Evolutionary conservation across 2,888 invertebrate species (phyloP).

Genomic region (Aspidiotus rigidus): DNA sequence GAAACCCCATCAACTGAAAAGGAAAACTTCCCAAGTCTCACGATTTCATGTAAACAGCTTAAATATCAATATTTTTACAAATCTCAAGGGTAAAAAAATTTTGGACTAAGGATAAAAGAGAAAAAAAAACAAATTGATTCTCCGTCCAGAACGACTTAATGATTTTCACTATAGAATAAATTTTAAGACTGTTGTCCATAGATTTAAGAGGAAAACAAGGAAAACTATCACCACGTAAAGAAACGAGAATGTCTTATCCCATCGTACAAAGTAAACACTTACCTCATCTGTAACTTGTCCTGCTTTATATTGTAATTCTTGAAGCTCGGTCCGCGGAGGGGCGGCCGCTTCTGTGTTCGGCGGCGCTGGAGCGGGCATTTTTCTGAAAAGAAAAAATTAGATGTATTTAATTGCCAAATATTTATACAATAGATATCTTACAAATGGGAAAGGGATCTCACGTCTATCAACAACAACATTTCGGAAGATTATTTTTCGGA

Average conservation of each 20-base stretch:
- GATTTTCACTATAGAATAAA: too few species aligned
- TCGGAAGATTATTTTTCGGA: too few species aligned
- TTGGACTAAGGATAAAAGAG: neutral
- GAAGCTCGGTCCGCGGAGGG: slow-evolving; percentile 73
- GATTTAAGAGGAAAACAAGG: neutral
- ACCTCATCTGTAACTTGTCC: slow-evolving; percentile 86
- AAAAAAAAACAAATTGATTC: neutral
- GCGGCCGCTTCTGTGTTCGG: slow-evolving; percentile 41
- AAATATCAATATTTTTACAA: neutral
- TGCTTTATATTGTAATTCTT: slow-evolving; percentile 75
- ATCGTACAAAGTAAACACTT: slow-evolving; percentile 41
- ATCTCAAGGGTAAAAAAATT: neutral
- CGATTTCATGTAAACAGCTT: too few species aligned
- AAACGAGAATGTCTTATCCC: too few species aligned
- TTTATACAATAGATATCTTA: too few species aligned
- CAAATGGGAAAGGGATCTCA: too few species aligned
- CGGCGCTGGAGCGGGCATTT: slow-evolving; percentile 39
- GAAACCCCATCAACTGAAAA: too few species aligned
- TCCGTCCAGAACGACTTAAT: too few species aligned
- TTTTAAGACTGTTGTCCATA: neutral
- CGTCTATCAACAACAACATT: too few species aligned
- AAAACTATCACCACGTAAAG: too few species aligned
- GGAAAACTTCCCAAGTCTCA: too few species aligned
- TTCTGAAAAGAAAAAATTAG: slow-evolving; percentile 19
- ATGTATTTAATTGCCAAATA: neutral